Evolutionary conservation across 2,797 vertebrate species (phyloP).

Genomic region (Spinus olivaceus): DNA sequence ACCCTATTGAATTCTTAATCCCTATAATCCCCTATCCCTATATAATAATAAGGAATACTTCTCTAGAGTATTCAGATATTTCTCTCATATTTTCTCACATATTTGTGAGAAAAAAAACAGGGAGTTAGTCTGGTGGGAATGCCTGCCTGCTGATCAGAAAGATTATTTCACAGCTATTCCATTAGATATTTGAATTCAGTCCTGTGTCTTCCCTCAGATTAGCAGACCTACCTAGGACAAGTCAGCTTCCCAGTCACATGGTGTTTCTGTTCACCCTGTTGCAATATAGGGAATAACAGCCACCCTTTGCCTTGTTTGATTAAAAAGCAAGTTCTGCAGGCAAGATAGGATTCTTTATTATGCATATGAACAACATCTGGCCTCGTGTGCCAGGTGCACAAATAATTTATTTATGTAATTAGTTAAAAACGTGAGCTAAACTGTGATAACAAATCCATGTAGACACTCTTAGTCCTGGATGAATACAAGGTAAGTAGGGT

Average conservation of each 20-base stretch:
- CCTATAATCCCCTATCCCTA: not conserved
- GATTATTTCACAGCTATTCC: not conserved
- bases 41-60: not conserved
- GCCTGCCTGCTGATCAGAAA: not conserved
- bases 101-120: not conserved
- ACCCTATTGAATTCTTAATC: accelerated
- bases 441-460: conserved; percentile 35
- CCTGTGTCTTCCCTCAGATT: not conserved
- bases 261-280: not conserved
- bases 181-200: not conserved
- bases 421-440: conserved; percentile 26
- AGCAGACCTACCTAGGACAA: not conserved
- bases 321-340: conserved; percentile 20
- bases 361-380: conserved; percentile 53
- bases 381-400: conserved; percentile 34
- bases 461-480: not conserved
- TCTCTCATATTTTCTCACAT: not conserved
- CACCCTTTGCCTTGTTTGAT: not conserved
- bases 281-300: not conserved
- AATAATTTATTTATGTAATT: conserved; percentile 59
- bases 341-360: conserved; percentile 42
- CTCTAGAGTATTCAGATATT: not conserved
- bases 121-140: not conserved
- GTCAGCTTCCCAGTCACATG: not conserved
- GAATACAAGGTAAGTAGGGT: not conserved